Evolutionary conservation across 1,140 invertebrate genomes (phyloP), one percentile per base, ranked within the genome.

Genomic region (Phenacoccus solenopsis): DNA sequence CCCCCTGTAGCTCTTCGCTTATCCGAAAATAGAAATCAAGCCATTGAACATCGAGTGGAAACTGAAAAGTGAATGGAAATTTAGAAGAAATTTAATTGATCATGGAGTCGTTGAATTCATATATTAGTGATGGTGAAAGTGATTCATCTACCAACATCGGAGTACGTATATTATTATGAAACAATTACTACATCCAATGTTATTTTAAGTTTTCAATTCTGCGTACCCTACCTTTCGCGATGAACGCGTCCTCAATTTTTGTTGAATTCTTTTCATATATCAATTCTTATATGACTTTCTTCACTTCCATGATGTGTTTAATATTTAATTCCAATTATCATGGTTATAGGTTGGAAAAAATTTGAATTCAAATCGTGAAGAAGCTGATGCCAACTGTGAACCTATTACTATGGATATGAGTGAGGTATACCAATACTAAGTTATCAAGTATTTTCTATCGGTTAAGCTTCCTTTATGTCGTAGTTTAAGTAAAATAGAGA

Each of bases 361-460:
- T 24, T 64, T 22, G 13, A 27, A 25, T 64, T 64, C 13, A 9
- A 10, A 22, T 24, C 25, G 12, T 24, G 25, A 59, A 20, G 72
- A 73, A 69, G 64, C 32, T 13, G 72, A 73, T 70, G 71, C 69
- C 67, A 73, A 73, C 56, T 73, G 71, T 67, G 72, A 73, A 67
- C 69, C 70, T 32, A 68, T 73, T 28, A 73, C 72, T 4, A 73
- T 73, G 72, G 72, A 73, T 32, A 70, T 73, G 72, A 73, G 72
- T 72, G 72, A 73, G 72, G 72, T 73, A 72, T 72, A 49, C 16
- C 2, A 2, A 3, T 49, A n/a, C 16, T 22, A 27, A 24, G 59
- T 64, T 64, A 64, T 64, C n/a, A n/a, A n/a, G n/a, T n/a, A n/a
- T 64, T 64, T 25, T 24, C 3, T 49, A n/a, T 49, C 16, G 30